These are phyloP conservation scores for Drosophila erecta DNA, from an alignment of 1,140 invertebrate genomes.

Conservation along the genomic window DNA sequence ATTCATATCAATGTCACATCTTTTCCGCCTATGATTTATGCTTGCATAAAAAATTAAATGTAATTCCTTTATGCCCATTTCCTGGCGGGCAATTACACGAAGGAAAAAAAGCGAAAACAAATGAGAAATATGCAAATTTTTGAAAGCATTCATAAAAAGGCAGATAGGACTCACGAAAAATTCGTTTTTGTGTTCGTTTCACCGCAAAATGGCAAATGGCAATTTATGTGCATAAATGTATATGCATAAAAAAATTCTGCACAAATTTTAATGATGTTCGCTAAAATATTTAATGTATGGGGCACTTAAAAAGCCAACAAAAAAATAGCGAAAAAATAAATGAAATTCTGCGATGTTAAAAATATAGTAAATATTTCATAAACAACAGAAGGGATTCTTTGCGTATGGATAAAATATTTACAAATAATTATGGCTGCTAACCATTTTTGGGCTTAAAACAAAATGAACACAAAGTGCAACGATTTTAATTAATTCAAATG, in stretches of 20 bases:
- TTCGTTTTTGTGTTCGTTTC: conserved; percentile 29
- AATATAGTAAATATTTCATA: conserved; percentile 33
- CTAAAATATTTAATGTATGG: conserved; percentile 54
- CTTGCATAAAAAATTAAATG: conserved; percentile 51
- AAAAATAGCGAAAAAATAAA: conserved; percentile 23
- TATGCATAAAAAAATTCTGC: conserved; percentile 31
- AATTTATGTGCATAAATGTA: conserved; percentile 65
- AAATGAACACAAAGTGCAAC: background rate
- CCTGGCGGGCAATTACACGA: conserved; percentile 56
- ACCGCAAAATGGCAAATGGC: conserved; percentile 66
- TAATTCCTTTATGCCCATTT: conserved; percentile 59
- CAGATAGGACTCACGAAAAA: conserved; percentile 22
- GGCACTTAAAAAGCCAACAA: conserved; percentile 32
- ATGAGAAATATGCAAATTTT: conserved; percentile 71
- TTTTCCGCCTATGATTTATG: conserved; percentile 56
- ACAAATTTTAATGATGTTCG: conserved; percentile 57
- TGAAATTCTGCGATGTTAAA: conserved; percentile 21
- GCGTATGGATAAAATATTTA: conserved; percentile 27
- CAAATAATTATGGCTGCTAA: conserved; percentile 16
- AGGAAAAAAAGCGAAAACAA: conserved; percentile 38
- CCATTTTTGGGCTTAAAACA: conserved; percentile 12
- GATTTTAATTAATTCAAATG: conserved; percentile 26
- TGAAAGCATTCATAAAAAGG: conserved; percentile 14
- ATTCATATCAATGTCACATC: conserved; percentile 49
- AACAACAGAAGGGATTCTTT: conserved; percentile 10